Evolutionary conservation across 2,888 invertebrate species (phyloP).

Genomic region (Erebia ligea): DNA sequence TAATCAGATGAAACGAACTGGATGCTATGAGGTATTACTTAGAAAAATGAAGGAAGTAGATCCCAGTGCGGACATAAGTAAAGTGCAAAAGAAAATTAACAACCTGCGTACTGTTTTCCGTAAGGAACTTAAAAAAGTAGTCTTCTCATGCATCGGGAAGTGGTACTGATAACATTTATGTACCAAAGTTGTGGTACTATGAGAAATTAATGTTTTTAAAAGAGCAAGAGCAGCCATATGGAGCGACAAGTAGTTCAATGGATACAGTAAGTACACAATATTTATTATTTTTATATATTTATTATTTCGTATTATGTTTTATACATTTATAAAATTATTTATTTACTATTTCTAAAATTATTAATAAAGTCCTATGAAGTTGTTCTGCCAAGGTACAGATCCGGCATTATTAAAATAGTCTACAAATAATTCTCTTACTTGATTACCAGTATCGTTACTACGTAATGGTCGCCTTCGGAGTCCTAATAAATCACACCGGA

Average conservation of each 20-base stretch:
- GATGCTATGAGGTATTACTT: neutral
- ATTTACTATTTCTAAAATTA: neutral
- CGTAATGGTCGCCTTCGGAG: neutral
- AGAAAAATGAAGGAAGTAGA: neutral
- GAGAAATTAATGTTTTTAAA: neutral
- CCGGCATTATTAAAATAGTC: slow-evolving; percentile 8
- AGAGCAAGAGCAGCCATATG: neutral
- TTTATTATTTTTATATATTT: slow-evolving; percentile 1
- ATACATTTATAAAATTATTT: neutral
- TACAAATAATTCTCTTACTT: slow-evolving; percentile 1
- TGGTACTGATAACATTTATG: neutral
- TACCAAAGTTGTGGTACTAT: neutral
- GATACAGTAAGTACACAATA: neutral
- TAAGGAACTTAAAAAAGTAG: no score
- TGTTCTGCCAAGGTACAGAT: slow-evolving; percentile 1
- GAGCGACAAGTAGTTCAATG: slow-evolving; percentile 1
- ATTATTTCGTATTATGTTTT: neutral
- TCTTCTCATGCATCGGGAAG: no score
- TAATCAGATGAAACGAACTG: neutral
- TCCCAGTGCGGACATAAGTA: neutral
- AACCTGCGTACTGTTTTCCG: neutral
- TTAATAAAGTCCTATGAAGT: slow-evolving; percentile 1
- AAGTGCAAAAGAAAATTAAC: neutral
- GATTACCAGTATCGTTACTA: slow-evolving; percentile 1
- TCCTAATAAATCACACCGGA: neutral